These are phyloP conservation scores for Drosophila murphyi DNA, from an alignment of 1,140 invertebrate species.

Conservation along the genomic window DNA sequence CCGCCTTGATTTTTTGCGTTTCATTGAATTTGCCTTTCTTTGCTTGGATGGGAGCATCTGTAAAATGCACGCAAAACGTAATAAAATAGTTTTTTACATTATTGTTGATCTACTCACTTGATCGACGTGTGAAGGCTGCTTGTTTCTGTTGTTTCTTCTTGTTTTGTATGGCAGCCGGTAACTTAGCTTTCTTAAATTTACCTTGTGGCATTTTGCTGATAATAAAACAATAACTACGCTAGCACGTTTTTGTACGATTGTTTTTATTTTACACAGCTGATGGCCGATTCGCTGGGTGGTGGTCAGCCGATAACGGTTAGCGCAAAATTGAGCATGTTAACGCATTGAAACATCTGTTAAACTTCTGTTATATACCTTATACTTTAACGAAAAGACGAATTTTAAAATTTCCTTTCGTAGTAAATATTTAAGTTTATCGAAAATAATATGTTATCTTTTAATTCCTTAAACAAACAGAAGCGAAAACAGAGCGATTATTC, in stretches of 20 bases:
- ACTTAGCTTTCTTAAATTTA: conserved; percentile 87
- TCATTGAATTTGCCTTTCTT: conserved; percentile 87
- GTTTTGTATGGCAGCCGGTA: conserved; percentile 85
- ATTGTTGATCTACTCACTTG: conserved; percentile 75
- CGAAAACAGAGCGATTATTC: conserved; percentile 32
- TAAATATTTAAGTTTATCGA: too few relatives aligned
- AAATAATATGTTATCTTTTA: conserved; percentile 12
- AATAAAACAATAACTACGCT: not conserved
- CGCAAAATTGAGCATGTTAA: not conserved
- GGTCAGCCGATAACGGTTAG: conserved; percentile 15
- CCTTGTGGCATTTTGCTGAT: conserved; percentile 86
- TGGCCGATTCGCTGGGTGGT: conserved; percentile 9
- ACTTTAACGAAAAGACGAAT: too few relatives aligned
- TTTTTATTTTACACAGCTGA: conserved; percentile 37
- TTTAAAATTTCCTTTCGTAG: too few relatives aligned
- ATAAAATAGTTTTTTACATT: not conserved
- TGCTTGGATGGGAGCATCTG: conserved; percentile 87
- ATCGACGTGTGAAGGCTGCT: conserved; percentile 85
- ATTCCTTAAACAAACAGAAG: conserved; percentile 36
- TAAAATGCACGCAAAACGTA: not conserved
- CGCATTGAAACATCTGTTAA: not conserved
- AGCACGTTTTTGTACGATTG: conserved; percentile 66
- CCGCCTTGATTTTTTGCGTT: conserved; percentile 87
- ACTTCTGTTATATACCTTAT: not conserved
- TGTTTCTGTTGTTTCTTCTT: conserved; percentile 85